Evolutionary conservation across 2,888 invertebrate genomes (phyloP).

Genomic region (Tholera decimalis): DNA sequence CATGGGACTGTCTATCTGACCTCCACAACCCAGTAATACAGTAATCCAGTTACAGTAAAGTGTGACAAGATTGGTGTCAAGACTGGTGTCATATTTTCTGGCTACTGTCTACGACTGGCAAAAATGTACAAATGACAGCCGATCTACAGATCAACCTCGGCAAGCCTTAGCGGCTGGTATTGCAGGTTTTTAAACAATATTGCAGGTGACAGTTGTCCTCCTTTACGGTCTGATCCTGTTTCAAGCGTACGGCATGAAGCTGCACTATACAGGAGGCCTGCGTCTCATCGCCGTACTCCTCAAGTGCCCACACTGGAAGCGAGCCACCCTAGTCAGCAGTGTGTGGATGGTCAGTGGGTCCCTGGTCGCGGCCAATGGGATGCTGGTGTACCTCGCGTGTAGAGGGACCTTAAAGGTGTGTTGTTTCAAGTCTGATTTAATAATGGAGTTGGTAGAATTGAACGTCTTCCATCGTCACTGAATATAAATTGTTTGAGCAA

Average conservation of each 20-base stretch:
- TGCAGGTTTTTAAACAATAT: neutral
- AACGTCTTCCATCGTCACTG: neutral
- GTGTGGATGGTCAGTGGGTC: conserved; percentile 82
- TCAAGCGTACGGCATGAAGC: conserved; percentile 88
- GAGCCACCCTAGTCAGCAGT: conserved; percentile 72
- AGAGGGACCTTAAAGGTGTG: conserved; percentile 76
- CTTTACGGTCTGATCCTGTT: conserved; percentile 83
- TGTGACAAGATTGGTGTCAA: too few relatives aligned
- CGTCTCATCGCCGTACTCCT: conserved; percentile 81
- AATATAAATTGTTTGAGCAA: too few relatives aligned
- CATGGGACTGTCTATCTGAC: too few relatives aligned
- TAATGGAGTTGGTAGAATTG: neutral
- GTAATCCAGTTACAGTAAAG: too few relatives aligned
- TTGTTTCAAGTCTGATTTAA: too few relatives aligned
- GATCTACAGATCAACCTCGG: too few relatives aligned
- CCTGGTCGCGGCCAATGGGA: conserved; percentile 80
- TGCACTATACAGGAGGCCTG: conserved; percentile 86
- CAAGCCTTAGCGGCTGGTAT: too few relatives aligned
- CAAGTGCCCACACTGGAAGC: conserved; percentile 81
- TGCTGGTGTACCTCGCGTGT: conserved; percentile 84
- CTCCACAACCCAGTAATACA: too few relatives aligned
- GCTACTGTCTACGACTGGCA: too few relatives aligned
- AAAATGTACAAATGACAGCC: too few relatives aligned
- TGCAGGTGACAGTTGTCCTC: conserved; percentile 81
- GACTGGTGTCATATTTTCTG: too few relatives aligned